phyloP scores from a whole-genome alignment of 2,797 vertebrate genomes.

The Carcharodon carcharias region DNA sequence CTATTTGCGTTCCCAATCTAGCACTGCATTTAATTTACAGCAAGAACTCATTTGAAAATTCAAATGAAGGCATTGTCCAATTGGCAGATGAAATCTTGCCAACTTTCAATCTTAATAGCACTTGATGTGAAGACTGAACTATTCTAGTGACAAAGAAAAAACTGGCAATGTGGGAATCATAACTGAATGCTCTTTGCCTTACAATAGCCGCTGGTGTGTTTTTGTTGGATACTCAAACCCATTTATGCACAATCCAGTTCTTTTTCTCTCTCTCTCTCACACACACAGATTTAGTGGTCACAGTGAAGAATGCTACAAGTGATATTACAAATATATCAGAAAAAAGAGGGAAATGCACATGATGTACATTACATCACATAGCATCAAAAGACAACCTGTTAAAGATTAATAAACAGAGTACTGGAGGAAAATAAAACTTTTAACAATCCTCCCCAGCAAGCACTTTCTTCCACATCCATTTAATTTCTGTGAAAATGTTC shows the following conservation, averaged over 20 bases:
- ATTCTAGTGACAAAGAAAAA: background rate
- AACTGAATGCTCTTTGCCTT: background rate
- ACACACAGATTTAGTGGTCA: background rate
- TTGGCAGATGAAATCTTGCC: background rate
- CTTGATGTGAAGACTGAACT: background rate
- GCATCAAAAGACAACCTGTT: background rate
- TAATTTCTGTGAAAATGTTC: background rate
- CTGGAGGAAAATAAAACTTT: background rate
- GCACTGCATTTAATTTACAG: background rate
- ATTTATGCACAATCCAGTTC: background rate
- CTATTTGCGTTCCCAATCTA: background rate
- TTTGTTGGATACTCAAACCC: background rate
- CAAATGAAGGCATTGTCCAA: background rate
- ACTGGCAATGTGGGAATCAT: background rate
- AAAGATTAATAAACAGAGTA: background rate
- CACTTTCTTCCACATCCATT: background rate
- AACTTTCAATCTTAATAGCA: background rate
- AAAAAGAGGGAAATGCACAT: background rate
- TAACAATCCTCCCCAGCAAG: background rate
- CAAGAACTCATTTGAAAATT: conserved; percentile 6
- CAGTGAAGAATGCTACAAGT: background rate
- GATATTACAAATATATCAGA: background rate
- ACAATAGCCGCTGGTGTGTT: background rate
- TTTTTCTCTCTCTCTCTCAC: background rate
- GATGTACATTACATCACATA: background rate